A percentile compares a stretch with the other conserved stretches of the same genome.
phyloP scores from a whole-genome alignment of 2,797 vertebrate genomes.

The Eurystomus glaucurus region DNA sequence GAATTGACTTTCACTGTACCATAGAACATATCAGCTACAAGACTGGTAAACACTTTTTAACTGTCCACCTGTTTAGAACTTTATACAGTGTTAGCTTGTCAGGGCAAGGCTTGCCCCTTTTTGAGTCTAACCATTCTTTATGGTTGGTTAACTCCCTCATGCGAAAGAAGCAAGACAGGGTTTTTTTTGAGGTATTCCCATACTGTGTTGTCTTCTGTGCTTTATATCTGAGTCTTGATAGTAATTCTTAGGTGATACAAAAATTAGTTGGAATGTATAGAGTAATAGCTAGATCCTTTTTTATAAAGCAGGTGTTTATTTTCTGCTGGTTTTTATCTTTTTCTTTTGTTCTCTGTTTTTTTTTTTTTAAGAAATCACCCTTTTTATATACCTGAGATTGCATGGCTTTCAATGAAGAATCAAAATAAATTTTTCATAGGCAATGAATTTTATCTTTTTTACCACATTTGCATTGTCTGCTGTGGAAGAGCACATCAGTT shows the following conservation, averaged over 20 bases:
- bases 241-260: not conserved
- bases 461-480: not conserved
- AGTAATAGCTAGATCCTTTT: not conserved
- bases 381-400: not conserved
- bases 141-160: accelerated
- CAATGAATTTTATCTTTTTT: not conserved
- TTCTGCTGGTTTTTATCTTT: not conserved
- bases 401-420: slow-evolving; percentile 21
- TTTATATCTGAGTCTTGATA: not conserved
- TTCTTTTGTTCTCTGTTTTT: not conserved
- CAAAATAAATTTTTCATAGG: not conserved
- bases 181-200: not conserved
- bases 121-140: not conserved
- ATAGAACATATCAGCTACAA: not conserved
- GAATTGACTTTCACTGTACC: not conserved
- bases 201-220: not conserved
- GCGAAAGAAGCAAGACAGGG: not conserved
- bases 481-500: not conserved
- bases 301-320: not conserved
- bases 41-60: not conserved
- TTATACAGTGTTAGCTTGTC: not conserved
- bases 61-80: not conserved
- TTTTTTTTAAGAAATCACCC: not conserved
- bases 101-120: not conserved
- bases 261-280: not conserved